These are phyloP conservation scores for Zosterops lateralis DNA, from an alignment of 2,113 vertebrate species.

Conservation along the genomic window DNA sequence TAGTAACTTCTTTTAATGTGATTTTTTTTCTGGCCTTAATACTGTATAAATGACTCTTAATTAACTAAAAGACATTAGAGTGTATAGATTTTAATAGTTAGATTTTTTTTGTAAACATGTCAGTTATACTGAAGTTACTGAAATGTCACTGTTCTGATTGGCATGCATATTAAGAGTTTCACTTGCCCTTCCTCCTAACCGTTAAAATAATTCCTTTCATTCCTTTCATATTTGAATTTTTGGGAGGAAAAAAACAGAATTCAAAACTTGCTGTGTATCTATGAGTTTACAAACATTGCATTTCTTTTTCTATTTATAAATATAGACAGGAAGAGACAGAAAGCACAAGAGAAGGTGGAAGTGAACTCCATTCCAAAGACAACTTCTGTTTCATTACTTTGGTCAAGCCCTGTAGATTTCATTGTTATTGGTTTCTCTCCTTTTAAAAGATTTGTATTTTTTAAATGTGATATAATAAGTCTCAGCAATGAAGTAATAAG, in stretches of 20 bases:
- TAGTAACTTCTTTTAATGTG: neutral
- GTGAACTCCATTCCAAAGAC: neutral
- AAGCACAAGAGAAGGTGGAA: neutral
- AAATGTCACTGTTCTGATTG: neutral
- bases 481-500: neutral
- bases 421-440: neutral
- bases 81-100: neutral
- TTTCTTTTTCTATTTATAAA: neutral
- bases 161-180: neutral
- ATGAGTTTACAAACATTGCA: neutral
- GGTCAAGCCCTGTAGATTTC: neutral
- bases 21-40: neutral
- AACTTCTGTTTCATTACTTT: neutral
- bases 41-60: neutral
- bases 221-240: neutral
- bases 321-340: neutral
- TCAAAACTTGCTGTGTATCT: neutral
- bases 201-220: neutral
- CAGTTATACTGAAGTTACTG: neutral
- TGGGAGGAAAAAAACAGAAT: neutral
- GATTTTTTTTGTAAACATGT: neutral
- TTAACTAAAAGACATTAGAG: neutral
- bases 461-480: neutral
- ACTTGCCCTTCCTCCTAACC: neutral
- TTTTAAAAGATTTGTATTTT: neutral